Evolutionary conservation across 2,113 vertebrate species (phyloP).

Genomic region (Tor tambroides): DNA sequence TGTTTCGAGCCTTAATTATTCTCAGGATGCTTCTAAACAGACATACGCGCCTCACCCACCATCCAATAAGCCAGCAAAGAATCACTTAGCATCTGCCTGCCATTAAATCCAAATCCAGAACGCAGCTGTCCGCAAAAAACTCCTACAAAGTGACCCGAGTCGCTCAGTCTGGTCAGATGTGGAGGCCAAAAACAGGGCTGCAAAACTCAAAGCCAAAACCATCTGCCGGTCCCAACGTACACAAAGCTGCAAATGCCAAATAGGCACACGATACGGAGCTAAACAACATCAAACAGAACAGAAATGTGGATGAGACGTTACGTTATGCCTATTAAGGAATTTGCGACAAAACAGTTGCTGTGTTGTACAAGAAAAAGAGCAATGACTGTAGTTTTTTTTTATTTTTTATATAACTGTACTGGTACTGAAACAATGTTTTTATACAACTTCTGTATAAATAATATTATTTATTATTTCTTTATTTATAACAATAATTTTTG

Average conservation of each 20-base stretch:
- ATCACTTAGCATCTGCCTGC: constrained; percentile 70
- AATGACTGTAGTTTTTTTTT: neutral
- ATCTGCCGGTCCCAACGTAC: constrained; percentile 45
- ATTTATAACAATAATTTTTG: too few relatives aligned
- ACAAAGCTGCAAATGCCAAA: constrained; percentile 40
- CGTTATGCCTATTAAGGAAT: constrained; percentile 3
- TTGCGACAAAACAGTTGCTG: neutral
- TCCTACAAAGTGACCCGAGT: constrained; percentile 65
- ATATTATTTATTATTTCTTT: neutral
- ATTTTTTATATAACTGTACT: too few relatives aligned
- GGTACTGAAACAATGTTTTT: neutral
- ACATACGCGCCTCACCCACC: constrained; percentile 36
- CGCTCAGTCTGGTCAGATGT: constrained; percentile 41
- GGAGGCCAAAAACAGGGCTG: constrained; percentile 41
- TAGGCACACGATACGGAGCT: constrained; percentile 29
- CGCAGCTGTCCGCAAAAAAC: constrained; percentile 75
- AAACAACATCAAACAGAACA: constrained; percentile 46
- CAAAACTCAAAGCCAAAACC: constrained; percentile 32
- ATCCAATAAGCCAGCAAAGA: constrained; percentile 28
- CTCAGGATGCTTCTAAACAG: constrained; percentile 66
- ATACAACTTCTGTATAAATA: neutral
- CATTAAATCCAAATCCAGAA: constrained; percentile 73
- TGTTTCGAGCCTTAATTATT: constrained; percentile 22
- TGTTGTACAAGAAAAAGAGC: neutral
- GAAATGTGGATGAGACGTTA: neutral